phyloP scores from a whole-genome alignment of 2,888 invertebrate genomes.

The Therioaphis trifolii region DNA sequence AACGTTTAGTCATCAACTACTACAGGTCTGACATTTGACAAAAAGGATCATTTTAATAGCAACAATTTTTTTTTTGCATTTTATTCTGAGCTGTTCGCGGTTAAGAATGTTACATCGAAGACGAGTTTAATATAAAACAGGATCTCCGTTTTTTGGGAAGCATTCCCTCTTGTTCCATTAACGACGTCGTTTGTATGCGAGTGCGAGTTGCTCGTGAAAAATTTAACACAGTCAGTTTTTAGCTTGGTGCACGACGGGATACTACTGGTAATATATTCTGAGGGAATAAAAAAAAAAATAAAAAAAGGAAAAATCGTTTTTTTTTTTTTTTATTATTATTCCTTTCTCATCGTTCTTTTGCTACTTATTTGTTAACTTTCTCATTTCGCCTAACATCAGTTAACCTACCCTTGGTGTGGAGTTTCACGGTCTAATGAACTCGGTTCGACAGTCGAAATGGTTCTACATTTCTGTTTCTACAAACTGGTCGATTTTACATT shows the following conservation, averaged over 20 bases:
- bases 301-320: slow-evolving; percentile 19
- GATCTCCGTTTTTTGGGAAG: neutral
- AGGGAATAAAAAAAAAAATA: slow-evolving; percentile 41
- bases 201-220: slow-evolving; percentile 39
- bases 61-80: neutral
- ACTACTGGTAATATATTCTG: slow-evolving; percentile 51
- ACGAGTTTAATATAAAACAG: slow-evolving; percentile 42
- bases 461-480: slow-evolving; percentile 21
- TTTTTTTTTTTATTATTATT: too few species aligned
- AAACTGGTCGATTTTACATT: slow-evolving; percentile 38
- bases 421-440: slow-evolving; percentile 32
- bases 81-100: neutral
- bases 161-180: slow-evolving; percentile 48
- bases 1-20: too few species aligned
- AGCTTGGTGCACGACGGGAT: slow-evolving; percentile 37
- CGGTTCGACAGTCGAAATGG: slow-evolving; percentile 34
- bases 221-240: slow-evolving; percentile 43
- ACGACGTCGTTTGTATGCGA: slow-evolving; percentile 56
- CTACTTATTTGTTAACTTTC: slow-evolving; percentile 54
- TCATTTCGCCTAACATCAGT: slow-evolving; percentile 45
- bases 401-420: slow-evolving; percentile 16
- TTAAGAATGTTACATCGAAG: slow-evolving; percentile 21
- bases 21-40: too few species aligned
- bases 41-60: too few species aligned
- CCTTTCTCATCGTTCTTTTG: neutral